Evolutionary conservation across 2,113 vertebrate species (phyloP), one percentile per base, ranked within the genome.

Genomic region (Myxocyprinus asiaticus): DNA sequence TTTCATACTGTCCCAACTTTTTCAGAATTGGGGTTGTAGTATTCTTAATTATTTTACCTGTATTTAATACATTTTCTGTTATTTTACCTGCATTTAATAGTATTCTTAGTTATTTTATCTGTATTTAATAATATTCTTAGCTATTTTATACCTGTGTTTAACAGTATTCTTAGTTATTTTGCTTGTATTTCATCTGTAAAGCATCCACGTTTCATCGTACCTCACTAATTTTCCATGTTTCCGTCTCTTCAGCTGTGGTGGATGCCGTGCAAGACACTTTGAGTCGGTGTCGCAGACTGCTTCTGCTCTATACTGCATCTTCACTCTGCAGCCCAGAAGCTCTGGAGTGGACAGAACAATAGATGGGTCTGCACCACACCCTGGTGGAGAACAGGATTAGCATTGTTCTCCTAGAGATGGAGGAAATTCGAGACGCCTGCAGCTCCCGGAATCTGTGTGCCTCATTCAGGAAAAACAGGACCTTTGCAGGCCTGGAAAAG

Each of bases 401-500:
- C 85, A 93, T 96, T 70, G 90, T 97, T 45, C 91, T 97, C 72
- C 94, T 98, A 59, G 95, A 98, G 83, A 56, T 98, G 87, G 94
- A 91, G 74, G 87, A 92, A 84, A 79, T 94, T 10, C 53, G 67
- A 2, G 87, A 94, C 83, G 87, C 4, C 79, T 83, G 62, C 91
- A 96, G 88, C 95, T 95, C 0, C 91, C 94, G 86, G 95, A 95
- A n/a, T n/a, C n/a, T 0, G 87, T 98, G 76, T 93, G 89, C 76
- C 95, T 96, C 51, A 83, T 98, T 79, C 92, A 84, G 53, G 91
- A 93, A 85, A 96, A 92, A 67, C 94, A 96, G 96, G 96, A 1
- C 91, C 92, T 0, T 43, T 97, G 65, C 86, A 71, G 6, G 95
- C 94, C 94, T 96, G 95, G 95, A 91, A 83, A 71, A 33, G 63